Base-by-base conservation (phyloP, 2,888 invertebrate species). In the Cerastis leucographa region DNA sequence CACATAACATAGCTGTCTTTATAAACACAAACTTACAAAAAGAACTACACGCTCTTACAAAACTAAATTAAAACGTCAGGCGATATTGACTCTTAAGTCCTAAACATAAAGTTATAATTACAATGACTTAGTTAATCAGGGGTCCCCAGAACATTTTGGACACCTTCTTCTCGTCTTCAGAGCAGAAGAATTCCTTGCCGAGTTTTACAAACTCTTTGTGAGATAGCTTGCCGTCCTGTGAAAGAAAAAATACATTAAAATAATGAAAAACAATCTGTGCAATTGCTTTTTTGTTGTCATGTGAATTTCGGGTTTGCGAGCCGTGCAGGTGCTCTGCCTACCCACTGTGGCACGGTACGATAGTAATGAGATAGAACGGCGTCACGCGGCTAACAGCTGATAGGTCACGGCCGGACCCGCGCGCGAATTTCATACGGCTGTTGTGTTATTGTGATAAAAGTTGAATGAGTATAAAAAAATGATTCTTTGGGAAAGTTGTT, bases 71-170 rank as follows among this genome's bases (percentile, higher is more conserved):
- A 78, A 71, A 74, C 56, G 35, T 14, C 81, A 87, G 78, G 87
- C 78, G 69, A 80, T 71, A 71, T 12, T 81, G 81, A 82, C 81
- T 75, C 73, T 80, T 88, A 85, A 25, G 0, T 12, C 1, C 54
- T 81, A 80, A 9, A 0, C 0, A 0, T 76, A 84, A 85, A 76
- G 77, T 67, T 76, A 51, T 69, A 73, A 46, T 81, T 79, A 66
- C 42, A 72, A 81, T 87, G 89, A 90, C 88, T 93, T 93, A 97
- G 90, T 97, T 95, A 76, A 97, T 97, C 69, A 98, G 95, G 14
- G 98, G 98, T 49, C 98, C 98, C 98, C 98, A 99, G 91, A 98
- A 98, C 97, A 98, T 98, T 95, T 98, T 98, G 89, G 98, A 98
- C 80, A 98, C 98, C 86, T 97, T 97, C 6, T 95, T 97, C 87